Base-by-base conservation (phyloP, 2,113 vertebrate species). In the Cranoglanis bouderius region DNA sequence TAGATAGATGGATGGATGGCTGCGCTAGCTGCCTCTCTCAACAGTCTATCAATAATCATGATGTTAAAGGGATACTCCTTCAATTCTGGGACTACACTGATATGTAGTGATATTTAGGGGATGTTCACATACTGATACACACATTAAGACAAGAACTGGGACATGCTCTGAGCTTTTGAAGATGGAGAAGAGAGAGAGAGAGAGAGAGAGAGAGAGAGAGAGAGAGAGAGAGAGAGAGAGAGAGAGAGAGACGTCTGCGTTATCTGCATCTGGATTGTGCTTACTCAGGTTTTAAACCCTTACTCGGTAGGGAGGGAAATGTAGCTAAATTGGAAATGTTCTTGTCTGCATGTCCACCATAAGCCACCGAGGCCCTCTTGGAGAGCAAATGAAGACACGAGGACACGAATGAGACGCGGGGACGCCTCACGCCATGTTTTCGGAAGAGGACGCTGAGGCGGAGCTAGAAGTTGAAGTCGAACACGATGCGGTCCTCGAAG, bases 401-500 rank as follows among this genome's bases (percentile, higher is more conserved):
- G 59, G 72, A 84, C 29, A 43, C 18, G 29, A 40, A 82, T 43
- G 87, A 83, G 51, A 75, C 65, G 10, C 46, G 38, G 81, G 67
- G 91, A 90, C 67, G 85, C 89, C 85, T 86, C 84, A 70, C 92
- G 90, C 90, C 87, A 88, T 81, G 19, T 87, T 88, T 84, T 57
- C 3, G 5, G n/a, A 85, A 92, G 92, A 90, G 88, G 92, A 92
- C 92, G 16, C 81, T 85, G 51, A 77, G 57, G 70, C 85, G 82
- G 89, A 92, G 91, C 84, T 97, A 97, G 90, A 98, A 97, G 90
- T 96, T 96, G 93, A 99, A 97, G 92, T 99, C 96, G 55, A 99
- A 93, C 91, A 98, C 97, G 57, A 99, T 98, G 91, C 96, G 97
- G 90, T 99, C 98, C 94, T 99, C 98, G 10, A 97, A 99, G 92